Evolutionary conservation across 2,797 vertebrate genomes (phyloP).

Genomic region (Melanotaenia maccullochi): DNA sequence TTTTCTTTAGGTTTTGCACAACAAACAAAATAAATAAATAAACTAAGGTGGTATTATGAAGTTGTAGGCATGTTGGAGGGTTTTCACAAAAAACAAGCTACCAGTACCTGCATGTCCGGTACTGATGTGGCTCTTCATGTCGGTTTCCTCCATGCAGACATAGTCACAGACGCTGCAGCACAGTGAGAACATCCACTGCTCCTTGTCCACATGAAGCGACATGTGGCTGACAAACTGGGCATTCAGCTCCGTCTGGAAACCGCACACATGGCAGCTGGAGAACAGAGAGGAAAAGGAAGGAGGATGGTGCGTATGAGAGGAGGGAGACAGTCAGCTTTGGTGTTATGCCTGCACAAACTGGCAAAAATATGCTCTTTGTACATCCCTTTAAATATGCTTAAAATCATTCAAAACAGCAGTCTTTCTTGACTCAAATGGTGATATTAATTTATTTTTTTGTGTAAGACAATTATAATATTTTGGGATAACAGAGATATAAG

Average conservation of each 20-base stretch:
- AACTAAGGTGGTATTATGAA: not conserved
- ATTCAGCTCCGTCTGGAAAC: constrained; percentile 98
- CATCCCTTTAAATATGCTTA: constrained; percentile 23
- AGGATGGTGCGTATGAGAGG: constrained; percentile 54
- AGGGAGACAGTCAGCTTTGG: constrained; percentile 45
- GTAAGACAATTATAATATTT: constrained; percentile 8
- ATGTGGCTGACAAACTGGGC: constrained; percentile 99
- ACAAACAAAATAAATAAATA: not conserved
- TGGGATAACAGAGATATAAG: not conserved
- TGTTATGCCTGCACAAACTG: constrained; percentile 61
- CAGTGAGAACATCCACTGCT: constrained; percentile 99
- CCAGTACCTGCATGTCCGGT: constrained; percentile 91
- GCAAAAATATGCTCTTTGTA: constrained; percentile 23
- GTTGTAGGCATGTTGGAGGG: not conserved
- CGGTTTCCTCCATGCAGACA: constrained; percentile 95
- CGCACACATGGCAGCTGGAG: constrained; percentile 96
- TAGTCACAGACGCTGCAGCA: constrained; percentile 96
- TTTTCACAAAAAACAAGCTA: not conserved
- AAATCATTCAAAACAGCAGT: constrained; percentile 18
- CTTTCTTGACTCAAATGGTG: constrained; percentile 6
- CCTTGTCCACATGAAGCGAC: constrained; percentile 99
- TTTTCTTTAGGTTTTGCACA: too few relatives aligned
- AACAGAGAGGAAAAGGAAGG: constrained; percentile 61
- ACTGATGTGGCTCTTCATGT: constrained; percentile 94
- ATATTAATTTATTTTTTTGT: constrained; percentile 17